Evolutionary conservation across 2,888 invertebrate species (phyloP), one percentile per base, ranked within the genome.

Genomic region (Entomobrya multifasciata): DNA sequence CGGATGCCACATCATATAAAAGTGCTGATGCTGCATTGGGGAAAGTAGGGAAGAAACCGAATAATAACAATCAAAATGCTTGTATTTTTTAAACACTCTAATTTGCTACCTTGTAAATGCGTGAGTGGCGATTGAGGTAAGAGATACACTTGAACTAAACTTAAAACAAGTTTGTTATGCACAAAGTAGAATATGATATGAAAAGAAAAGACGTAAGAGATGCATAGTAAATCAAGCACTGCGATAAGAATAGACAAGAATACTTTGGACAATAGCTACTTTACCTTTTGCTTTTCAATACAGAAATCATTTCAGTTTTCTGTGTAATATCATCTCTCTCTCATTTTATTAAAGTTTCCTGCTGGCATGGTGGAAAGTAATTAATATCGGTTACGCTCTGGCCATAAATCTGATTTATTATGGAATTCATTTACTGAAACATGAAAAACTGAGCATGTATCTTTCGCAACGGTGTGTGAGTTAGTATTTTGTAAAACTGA

Each of bases 381-480:
- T 80, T 80, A 80, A 80, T 80, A 70, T 55, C 60, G 52, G 80
- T 80, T 70, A 57, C 52, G 67, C 22, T 52, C 15, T 52, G 57
- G 41, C 47, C 67, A 80, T 55, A 70, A 80, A 80, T 25, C 41
- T 80, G 80, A 80, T 80, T 80, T 70, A 80, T 70, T 25, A 55
- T 47, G 1, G 44, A 15, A 47, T 67, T 22, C 22, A 20, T 47
- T 44, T 25, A 11, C 11, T 15, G 17, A 20, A 57, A 25, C 57
- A 25, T 57, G 36, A 36, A 36, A 8, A 36, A 36, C 4, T 36
- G 8, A 6, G 36, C 8, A 36, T 36, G 36, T 36, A 36, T 36
- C 36, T 4, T 36, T 36, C 36, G 36, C 8, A 8, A 36, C 8
- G 36, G 36, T 36, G 36, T 36, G 4, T 22, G 60, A 60, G 20